Base-by-base conservation (phyloP, 1,140 invertebrate genomes). In the Orussus abietinus region DNA sequence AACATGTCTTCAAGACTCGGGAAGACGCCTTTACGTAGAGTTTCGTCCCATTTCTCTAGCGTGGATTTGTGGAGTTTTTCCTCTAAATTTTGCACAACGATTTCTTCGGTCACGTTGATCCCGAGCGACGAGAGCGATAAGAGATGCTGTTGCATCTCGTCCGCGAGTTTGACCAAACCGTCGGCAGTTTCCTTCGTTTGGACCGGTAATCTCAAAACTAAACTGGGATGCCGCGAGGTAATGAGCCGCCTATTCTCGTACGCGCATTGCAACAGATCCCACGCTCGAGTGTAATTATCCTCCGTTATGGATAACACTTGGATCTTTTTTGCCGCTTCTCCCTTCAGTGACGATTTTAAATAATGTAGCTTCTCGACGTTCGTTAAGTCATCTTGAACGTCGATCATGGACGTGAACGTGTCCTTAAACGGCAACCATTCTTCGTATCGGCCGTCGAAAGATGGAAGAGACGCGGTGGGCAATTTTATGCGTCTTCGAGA, bases 1-100 rank as follows among this genome's bases (percentile, higher is more conserved):
- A 14, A 32, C 1, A 41, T 4, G 5, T 32, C 5, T 32, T 42
- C 40, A 4, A 42, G 22, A n/a, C 13, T 28, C 1, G 32, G 40
- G 20, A 17, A 42, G 9, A 18, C 22, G 10, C 15, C 21, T 4
- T 15, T 9, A 6, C 12, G 28, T 38, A 38, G 5, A 13, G 4
- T 12, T 25, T 38, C 36, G 2, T 38, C 36, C 36, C 36, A 38
- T 13, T 26, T 38, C 4, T 38, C 36, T 22, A 38, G 12, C 10
- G 36, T 38, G 9, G 5, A 25, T 25, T 38, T 38, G 19, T 38
- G 36, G 6, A 38, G 13, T 25, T 38, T 38, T n/a, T 11, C 7
- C 17, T 38, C 36, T 3, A 38, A 26, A 4, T 26, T 25, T 3
- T 14, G 15, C 4, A 39, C 38, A 10, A 39, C 28, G 2, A 39